Evolutionary conservation across 2,113 vertebrate species (phyloP), one percentile per base, ranked within the genome.

Genomic region (Andinoacara biseriatus): DNA sequence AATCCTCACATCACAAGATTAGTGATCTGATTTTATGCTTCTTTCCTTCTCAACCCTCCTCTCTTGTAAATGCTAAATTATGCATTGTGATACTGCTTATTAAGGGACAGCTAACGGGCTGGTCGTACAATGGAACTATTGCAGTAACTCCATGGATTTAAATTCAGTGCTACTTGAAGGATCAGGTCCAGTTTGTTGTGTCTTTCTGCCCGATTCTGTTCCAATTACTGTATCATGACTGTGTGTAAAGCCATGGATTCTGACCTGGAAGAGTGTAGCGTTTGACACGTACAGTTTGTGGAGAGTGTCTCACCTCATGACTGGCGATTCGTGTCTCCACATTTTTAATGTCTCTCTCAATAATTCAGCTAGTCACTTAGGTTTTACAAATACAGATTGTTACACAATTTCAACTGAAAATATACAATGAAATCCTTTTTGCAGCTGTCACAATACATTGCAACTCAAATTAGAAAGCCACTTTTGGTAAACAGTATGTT

Each of bases 1-100:
- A 91, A 82, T 86, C 69, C 54, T 85, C 86, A 89, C 58, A 81
- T 90, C 76, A 85, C 49, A 82, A 84, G 86, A 90, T 90, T 78
- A 83, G 76, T 74, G 78, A 85, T 89, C 80, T 87, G 87, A 91
- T 88, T 91, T 83, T 43, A 81, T 76, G 62, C 78, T 83, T 52
- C 65, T 72, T 40, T 72, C 26, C 65, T 52, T 11, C 57, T 76
- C 61, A 77, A 46, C 72, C 78, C 49, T 80, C 59, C 29, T 80
- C 75, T 81, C 35, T 33, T 63, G 40, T 76, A 31, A 82, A 84
- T 62, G 40, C 75, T 85, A 78, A 83, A 80, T 87, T 69, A 87
- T 89, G 76, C 80, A 80, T 81, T 76, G 76, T 84, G 76, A 86
- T 80, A 62, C 62, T 80, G 77, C 87, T 83, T 88, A 58, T 87